Conservation (phyloP, 2,113 vertebrate genomes). For the Catharus minimus region DNA sequence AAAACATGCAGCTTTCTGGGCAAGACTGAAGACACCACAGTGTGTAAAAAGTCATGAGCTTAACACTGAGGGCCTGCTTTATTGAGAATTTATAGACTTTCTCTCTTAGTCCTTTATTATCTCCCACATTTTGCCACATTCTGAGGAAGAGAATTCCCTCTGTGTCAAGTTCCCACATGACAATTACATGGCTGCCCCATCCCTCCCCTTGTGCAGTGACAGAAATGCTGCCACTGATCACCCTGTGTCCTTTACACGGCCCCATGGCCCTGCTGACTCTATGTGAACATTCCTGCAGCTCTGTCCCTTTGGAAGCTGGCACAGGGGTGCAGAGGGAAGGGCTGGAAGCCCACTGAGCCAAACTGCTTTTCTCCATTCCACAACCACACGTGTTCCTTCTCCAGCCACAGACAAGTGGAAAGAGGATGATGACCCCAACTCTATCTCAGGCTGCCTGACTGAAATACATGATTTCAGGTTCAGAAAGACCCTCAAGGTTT, state of each 20-base stretch:
- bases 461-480: background rate
- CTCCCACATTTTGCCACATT: background rate
- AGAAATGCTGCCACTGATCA: background rate
- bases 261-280: background rate
- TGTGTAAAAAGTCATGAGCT: background rate
- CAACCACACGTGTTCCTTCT: accelerated
- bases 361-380: background rate
- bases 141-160: background rate
- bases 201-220: background rate
- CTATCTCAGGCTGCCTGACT: background rate
- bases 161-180: background rate
- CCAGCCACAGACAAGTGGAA: accelerated
- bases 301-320: background rate
- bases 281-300: background rate
- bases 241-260: background rate
- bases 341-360: background rate
- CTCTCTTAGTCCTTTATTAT: background rate
- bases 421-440: background rate
- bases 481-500: background rate
- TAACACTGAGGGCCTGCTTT: background rate
- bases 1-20: background rate
- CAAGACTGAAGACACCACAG: background rate
- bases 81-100: background rate
- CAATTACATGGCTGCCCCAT: accelerated
- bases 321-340: background rate